A percentile compares a stretch with the other conserved stretches of the same genome.
These are phyloP conservation scores for Ammodytes marinus DNA, from an alignment of 2,113 vertebrate genomes.

Conservation along the genomic window DNA sequence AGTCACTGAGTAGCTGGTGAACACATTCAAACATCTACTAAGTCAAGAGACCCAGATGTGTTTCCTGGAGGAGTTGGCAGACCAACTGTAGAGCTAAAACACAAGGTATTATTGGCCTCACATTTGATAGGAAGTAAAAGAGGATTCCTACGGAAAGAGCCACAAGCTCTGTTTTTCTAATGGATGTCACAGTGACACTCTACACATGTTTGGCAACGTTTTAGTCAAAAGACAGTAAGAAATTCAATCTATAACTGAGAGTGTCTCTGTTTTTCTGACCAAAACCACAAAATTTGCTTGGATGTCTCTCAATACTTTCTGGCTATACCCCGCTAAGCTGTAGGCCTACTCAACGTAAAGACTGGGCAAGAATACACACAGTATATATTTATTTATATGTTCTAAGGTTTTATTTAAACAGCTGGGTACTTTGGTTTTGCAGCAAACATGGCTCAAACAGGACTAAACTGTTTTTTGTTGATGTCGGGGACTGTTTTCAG, in stretches of 20 bases:
- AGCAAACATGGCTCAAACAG: neutral
- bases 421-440: neutral
- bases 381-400: neutral
- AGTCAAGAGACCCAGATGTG: slow-evolving; percentile 16
- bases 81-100: neutral
- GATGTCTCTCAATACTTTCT: too few relatives aligned
- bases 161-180: neutral
- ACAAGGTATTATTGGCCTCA: neutral
- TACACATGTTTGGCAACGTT: neutral
- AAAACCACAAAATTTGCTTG: neutral
- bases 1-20: neutral
- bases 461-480: neutral
- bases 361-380: neutral
- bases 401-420: neutral
- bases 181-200: neutral
- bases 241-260: neutral
- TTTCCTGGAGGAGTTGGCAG: slow-evolving; percentile 1
- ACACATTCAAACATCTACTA: slow-evolving; percentile 9
- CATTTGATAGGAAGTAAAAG: slow-evolving; percentile 13
- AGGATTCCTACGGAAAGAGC: neutral
- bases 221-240: neutral
- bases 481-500: neutral
- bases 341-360: neutral
- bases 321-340: neutral
- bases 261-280: neutral